Conservation (phyloP, 1,140 invertebrate genomes). For the Drosophila santomea region DNA sequence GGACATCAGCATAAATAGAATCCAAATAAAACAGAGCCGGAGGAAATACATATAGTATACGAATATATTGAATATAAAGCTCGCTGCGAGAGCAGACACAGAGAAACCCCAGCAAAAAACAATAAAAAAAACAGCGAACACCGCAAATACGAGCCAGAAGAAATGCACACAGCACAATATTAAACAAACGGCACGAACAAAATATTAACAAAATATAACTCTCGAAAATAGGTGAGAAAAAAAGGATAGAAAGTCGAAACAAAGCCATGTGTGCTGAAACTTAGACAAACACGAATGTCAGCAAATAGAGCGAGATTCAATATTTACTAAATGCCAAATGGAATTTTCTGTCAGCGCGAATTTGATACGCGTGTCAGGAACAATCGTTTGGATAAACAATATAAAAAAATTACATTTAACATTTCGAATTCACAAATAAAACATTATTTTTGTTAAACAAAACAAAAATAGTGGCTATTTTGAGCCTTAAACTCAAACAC, state of each 20-base stretch:
- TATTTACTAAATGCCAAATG: slow-evolving; percentile 26
- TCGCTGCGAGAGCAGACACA: slow-evolving; percentile 27
- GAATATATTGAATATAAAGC: slow-evolving; percentile 39
- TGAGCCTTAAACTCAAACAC: too few relatives aligned
- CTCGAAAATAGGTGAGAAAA: slow-evolving; percentile 15
- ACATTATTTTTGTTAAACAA: neutral
- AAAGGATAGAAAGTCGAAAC: neutral
- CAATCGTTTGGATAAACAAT: neutral
- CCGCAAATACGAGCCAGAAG: slow-evolving; percentile 28
- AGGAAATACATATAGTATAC: slow-evolving; percentile 20
- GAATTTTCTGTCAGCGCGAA: slow-evolving; percentile 9
- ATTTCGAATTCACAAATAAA: neutral
- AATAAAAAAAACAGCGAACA: slow-evolving; percentile 23
- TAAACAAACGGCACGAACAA: slow-evolving; percentile 38
- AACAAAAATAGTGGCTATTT: too few relatives aligned
- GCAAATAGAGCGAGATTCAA: slow-evolving; percentile 34
- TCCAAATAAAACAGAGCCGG: slow-evolving; percentile 27
- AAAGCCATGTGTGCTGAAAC: slow-evolving; percentile 38
- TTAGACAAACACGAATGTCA: slow-evolving; percentile 38
- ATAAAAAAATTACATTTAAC: neutral
- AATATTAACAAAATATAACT: slow-evolving; percentile 39
- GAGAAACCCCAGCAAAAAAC: slow-evolving; percentile 10
- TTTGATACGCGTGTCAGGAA: slow-evolving; percentile 10
- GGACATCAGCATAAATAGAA: slow-evolving; percentile 61
- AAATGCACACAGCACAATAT: slow-evolving; percentile 46